Evolutionary conservation across 2,888 invertebrate genomes (phyloP), one percentile per base, ranked within the genome.

Genomic region (Lasioglossum figueresi): DNA sequence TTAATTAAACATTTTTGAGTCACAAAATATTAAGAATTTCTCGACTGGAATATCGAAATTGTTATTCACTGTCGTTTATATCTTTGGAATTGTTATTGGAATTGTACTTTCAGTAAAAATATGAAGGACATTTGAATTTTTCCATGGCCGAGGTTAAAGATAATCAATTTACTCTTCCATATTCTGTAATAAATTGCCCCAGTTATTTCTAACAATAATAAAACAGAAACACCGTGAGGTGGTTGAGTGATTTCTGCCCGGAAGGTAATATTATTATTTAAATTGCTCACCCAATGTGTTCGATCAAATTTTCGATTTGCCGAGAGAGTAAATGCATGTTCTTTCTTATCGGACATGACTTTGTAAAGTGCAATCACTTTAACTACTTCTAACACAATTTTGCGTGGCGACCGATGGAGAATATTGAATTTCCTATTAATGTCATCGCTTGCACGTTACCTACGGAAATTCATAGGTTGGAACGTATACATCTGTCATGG

Each of bases 401-500:
- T 76, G 74, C 52, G 27, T 43, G 40, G 31, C 40, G 73, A 79
- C 59, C 68, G 82, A 75, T 52, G 23, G 79, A 78, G 87, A 87
- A 83, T 87, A 87, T 86, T 83, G 83, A 87, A 87, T 86, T 79
- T 83, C 78, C 87, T 83, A 83, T 87, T 87, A 87, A 87, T 74
- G 86, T 80, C 86, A 83, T 80, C 82, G 83, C 81, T 84, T 48
- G 78, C 71, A 70, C 81, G 78, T 77, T 79, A 79, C 74, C 78
- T 52, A 79, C 79, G 87, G 83, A 80, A 86, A 87, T 81, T 86
- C 87, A 79, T 86, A 84, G 87, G 78, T 80, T 52, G 63, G 76
- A 76, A 81, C 87, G 76, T 79, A 79, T 81, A 87, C 77, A 87
- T 87, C 83, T 83, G 80, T 87, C 86, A 86, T 86, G 56, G 86